Evolutionary conservation across 2,888 invertebrate genomes (phyloP).

Genomic region (Dynastes maya): DNA sequence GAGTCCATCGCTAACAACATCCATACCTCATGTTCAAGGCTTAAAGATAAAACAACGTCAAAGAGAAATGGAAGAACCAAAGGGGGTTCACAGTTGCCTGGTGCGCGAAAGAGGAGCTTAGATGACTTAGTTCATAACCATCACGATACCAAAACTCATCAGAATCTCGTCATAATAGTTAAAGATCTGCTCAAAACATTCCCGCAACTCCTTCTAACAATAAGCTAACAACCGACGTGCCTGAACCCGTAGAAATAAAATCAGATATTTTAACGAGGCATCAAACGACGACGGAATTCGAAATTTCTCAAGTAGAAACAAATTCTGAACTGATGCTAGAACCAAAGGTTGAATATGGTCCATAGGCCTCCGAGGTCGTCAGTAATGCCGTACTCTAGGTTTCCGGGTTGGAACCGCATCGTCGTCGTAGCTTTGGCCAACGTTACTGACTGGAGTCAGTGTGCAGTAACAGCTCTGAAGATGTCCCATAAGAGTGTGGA

Average conservation of each 20-base stretch:
- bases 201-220: slow-evolving; percentile 58
- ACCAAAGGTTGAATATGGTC: slow-evolving; percentile 71
- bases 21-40: slow-evolving; percentile 69
- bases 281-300: slow-evolving; percentile 64
- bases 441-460: too few relatives aligned
- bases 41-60: slow-evolving; percentile 69
- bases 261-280: slow-evolving; percentile 69
- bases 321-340: slow-evolving; percentile 75
- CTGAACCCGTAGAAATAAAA: slow-evolving; percentile 67
- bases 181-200: slow-evolving; percentile 70
- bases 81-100: slow-evolving; percentile 84
- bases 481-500: too few relatives aligned
- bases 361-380: too few relatives aligned
- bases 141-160: slow-evolving; percentile 73
- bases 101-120: slow-evolving; percentile 77
- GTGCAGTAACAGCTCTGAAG: too few relatives aligned
- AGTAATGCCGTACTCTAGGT: too few relatives aligned
- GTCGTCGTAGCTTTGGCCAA: too few relatives aligned
- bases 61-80: slow-evolving; percentile 70
- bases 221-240: slow-evolving; percentile 69
- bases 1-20: slow-evolving; percentile 71
- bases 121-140: slow-evolving; percentile 74
- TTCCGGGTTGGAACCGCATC: too few relatives aligned
- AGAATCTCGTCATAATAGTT: slow-evolving; percentile 68
- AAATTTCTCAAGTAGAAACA: slow-evolving; percentile 71